Evolutionary conservation across 2,888 invertebrate genomes (phyloP), one percentile per base, ranked within the genome.

Genomic region (Drosophila subquinaria): DNA sequence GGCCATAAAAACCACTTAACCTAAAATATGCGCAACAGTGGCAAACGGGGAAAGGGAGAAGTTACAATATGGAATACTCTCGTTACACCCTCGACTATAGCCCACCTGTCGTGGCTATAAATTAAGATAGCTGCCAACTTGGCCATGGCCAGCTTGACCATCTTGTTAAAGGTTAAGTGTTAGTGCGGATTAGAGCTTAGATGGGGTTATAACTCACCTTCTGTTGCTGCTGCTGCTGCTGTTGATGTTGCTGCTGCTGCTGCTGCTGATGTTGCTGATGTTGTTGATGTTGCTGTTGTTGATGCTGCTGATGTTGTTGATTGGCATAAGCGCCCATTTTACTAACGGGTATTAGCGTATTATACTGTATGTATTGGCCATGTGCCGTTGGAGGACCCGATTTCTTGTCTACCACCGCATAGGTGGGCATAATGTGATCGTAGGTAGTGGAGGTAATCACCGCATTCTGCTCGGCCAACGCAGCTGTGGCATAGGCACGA

Each of bases 391-490:
- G 85, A 15, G 88, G 90, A 40, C 85, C 91, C 9, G 89, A 70
- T 73, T 92, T 92, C 76, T 92, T 92, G 79, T 92, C 93, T 68
- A 92, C 90, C 36, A 92, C 88, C 50, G 92, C 91, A 77, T 92
- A 92, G 57, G 92, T 91, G 71, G 93, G 92, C 81, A 91, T 88
- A 69, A 92, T 90, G 67, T 92, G 91, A 90, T 93, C 92, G 79
- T 93, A 93, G 53, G 87, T 84, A 53, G 90, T 89, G 56, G 92
- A 84, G 56, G 92, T 90, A 80, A 92, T 91, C 59, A 92, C 92
- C 63, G 92, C 92, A 70, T 92, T 93, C 81, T 93, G 93, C 73
- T 93, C 93, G 53, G 93, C 93, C 68, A 93, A 60, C 4, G 93
- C 93, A 6, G 93, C 92, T 40, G 93, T 93, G 45, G 93, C 93